Evolutionary conservation across 2,797 vertebrate genomes (phyloP).

Genomic region (Mus spretus): DNA sequence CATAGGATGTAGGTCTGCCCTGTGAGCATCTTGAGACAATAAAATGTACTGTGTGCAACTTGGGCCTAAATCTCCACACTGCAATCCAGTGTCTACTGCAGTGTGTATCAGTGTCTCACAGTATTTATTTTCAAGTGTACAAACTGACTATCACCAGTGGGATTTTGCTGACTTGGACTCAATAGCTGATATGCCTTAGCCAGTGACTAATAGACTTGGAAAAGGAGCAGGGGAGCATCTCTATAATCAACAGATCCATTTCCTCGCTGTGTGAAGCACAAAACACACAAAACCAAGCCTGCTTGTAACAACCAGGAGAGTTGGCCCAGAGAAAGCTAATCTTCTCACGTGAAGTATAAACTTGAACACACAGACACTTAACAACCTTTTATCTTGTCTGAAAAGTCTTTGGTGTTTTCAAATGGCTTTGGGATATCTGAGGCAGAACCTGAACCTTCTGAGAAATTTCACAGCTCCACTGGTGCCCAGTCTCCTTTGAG

Average conservation of each 20-base stretch:
- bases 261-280: constrained; percentile 58
- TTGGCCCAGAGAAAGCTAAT: constrained; percentile 69
- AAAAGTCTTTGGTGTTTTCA: constrained; percentile 71
- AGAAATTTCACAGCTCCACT: constrained; percentile 60
- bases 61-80: constrained; percentile 29
- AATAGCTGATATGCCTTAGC: constrained; percentile 8
- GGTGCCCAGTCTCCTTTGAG: not conserved
- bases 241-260: constrained; percentile 54
- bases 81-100: not conserved
- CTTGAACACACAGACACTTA: constrained; percentile 72
- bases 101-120: not conserved
- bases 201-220: constrained; percentile 66
- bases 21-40: not conserved
- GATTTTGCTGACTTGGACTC: constrained; percentile 64
- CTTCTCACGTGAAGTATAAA: constrained; percentile 60
- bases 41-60: not conserved
- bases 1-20: not conserved
- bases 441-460: constrained; percentile 57
- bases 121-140: constrained; percentile 2
- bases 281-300: constrained; percentile 60
- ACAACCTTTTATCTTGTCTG: constrained; percentile 71
- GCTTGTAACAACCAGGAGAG: constrained; percentile 61
- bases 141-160: not conserved
- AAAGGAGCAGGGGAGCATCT: constrained; percentile 38
- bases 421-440: constrained; percentile 65